Conservation (phyloP, 2,797 vertebrate species). For the Spinibarbus caldwelli region DNA sequence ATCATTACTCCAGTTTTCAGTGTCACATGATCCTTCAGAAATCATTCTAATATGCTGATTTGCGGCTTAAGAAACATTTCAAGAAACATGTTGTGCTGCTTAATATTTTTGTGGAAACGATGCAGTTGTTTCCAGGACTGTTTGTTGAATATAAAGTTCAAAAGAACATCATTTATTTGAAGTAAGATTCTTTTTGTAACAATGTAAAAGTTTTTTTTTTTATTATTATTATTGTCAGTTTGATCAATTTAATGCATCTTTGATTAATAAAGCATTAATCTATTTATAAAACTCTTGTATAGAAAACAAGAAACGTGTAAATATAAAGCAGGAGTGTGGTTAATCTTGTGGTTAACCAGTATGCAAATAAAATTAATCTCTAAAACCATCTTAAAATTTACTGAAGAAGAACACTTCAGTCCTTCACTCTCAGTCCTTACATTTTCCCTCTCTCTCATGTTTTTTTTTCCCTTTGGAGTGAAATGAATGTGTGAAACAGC, state of each 20-base stretch:
- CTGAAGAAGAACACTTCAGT: neutral
- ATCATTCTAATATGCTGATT: too few species aligned
- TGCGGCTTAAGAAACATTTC: too few species aligned
- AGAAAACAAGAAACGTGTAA: neutral
- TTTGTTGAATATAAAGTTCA: neutral
- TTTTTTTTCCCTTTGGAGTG: neutral
- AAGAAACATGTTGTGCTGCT: neutral
- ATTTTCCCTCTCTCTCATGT: neutral
- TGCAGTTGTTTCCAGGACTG: neutral
- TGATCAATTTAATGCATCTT: neutral
- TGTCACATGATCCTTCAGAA: too few species aligned
- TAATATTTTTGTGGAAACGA: neutral
- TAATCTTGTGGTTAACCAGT: neutral
- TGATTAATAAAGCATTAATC: neutral
- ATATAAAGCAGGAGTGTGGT: neutral
- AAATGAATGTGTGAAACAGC: neutral
- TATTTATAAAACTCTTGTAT: neutral
- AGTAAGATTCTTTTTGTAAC: neutral
- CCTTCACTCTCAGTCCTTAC: neutral
- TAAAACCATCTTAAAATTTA: neutral
- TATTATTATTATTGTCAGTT: neutral
- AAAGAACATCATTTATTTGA: neutral
- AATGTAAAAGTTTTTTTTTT: neutral
- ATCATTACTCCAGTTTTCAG: too few species aligned
- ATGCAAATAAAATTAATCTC: neutral